A percentile compares a stretch with the other conserved stretches of the same genome.
Conservation (phyloP, 2,797 vertebrate genomes). For the Sitta carolinensis region DNA sequence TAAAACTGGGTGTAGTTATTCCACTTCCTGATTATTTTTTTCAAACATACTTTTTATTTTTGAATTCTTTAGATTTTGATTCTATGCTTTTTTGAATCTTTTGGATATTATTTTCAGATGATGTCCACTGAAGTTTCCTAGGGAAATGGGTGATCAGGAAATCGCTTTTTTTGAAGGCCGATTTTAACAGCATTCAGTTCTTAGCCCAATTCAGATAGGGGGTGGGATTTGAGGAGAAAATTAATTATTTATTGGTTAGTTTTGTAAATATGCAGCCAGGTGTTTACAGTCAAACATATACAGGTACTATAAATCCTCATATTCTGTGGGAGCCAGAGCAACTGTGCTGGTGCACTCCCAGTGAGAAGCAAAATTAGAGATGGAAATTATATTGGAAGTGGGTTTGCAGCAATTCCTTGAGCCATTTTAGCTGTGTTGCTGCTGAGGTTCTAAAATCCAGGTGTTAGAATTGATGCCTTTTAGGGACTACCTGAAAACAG, state of each 20-base stretch:
- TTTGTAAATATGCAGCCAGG: neutral
- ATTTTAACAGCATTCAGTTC: neutral
- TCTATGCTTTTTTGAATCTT: neutral
- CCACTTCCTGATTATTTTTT: neutral
- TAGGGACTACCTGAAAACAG: neutral
- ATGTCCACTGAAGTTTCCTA: neutral
- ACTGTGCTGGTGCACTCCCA: neutral
- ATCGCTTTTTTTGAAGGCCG: neutral
- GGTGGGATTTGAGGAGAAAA: neutral
- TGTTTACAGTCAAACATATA: neutral
- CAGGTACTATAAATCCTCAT: neutral
- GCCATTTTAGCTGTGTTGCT: neutral
- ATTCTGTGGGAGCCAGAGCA: neutral
- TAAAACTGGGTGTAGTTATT: neutral
- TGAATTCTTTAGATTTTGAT: neutral
- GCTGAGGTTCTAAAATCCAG: neutral
- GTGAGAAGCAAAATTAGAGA: neutral
- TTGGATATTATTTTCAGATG: neutral
- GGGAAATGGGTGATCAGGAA: neutral
- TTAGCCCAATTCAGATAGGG: neutral
- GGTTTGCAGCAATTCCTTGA: neutral
- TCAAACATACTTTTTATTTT: neutral
- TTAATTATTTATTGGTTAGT: neutral
- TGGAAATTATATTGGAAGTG: fast-evolving
- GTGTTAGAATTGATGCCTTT: neutral